These are phyloP conservation scores for Cuculus canorus DNA, from an alignment of 2,797 vertebrate genomes.

Conservation along the genomic window DNA sequence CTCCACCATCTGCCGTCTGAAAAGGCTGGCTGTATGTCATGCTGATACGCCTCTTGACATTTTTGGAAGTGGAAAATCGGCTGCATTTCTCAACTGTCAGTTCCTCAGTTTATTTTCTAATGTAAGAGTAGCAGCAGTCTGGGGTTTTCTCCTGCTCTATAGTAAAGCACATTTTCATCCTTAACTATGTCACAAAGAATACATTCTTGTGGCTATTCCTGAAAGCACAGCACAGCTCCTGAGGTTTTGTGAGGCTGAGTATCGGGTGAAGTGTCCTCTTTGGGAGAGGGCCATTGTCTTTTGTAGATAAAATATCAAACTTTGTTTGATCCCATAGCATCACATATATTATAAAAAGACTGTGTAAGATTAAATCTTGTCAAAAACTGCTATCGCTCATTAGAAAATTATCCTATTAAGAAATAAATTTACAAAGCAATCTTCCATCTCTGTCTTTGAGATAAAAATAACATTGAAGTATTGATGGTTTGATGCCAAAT, in stretches of 20 bases:
- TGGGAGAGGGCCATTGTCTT: neutral
- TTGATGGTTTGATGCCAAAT: neutral
- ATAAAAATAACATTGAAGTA: slow-evolving; percentile 13
- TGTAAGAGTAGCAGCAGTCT: neutral
- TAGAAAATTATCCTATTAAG: slow-evolving; percentile 9
- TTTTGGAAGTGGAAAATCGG: neutral
- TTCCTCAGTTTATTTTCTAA: neutral
- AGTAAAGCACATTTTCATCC: neutral
- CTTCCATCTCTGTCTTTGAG: slow-evolving; percentile 14
- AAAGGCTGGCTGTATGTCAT: neutral
- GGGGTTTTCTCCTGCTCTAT: neutral
- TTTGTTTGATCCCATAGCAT: neutral
- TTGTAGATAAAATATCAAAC: neutral
- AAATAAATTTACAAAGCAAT: slow-evolving; percentile 17
- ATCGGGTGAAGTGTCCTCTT: neutral
- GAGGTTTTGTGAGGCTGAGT: neutral
- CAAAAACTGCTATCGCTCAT: neutral
- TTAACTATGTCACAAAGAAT: neutral
- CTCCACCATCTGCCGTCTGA: neutral
- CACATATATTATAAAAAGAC: neutral
- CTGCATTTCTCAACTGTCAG: neutral
- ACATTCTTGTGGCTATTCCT: neutral
- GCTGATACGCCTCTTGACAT: neutral
- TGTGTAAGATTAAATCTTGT: neutral
- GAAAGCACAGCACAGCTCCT: neutral